Evolutionary conservation across 2,113 vertebrate genomes (phyloP), one percentile per base, ranked within the genome.

Genomic region (Callospermophilus lateralis): DNA sequence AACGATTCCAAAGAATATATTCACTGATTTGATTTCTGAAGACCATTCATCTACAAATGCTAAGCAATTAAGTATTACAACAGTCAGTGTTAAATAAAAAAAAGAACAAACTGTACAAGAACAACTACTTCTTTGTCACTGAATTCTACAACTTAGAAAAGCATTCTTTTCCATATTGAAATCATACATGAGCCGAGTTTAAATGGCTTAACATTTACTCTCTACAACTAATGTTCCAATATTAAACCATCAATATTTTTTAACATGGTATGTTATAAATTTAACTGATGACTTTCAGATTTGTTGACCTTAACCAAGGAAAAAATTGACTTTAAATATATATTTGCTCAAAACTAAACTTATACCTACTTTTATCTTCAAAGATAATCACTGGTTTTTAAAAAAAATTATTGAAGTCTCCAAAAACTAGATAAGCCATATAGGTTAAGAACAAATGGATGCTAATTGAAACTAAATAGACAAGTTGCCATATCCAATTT

Each of bases 241-340:
- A 84, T 90, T 78, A 88, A 96, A 95, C 70, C 92, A 83, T 63
- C 42, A 61, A 65, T 20, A 45, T 10, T 80, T 96, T 87, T 87
- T 84, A 94, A 85, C 37, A 83, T 13, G 16, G 19, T 73, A 81
- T 30, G 53, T 53, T 72, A 17, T 81, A 96, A 93, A 90, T 85
- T 88, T 86, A 92, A 95, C 34, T 65, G 34, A 85, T 89, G 30
- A 42, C 39, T 91, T 91, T 80, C 34, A 55, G 24, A 90, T 83
- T 58, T 95, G 42, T 89, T 93, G 63, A 96, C n/a, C 28, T 55
- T 90, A 95, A 84, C 37, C 74, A 96, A 94, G 58, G 67, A 94
- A 97, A 42, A 97, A 97, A 94, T 32, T 84, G 74, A 70, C 48
- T n/a, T 79, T 81, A 84, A 39, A 51, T 65, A 96, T 53, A 90